Conservation (phyloP, 2,113 vertebrate species). For the Coracopsis vasa region DNA sequence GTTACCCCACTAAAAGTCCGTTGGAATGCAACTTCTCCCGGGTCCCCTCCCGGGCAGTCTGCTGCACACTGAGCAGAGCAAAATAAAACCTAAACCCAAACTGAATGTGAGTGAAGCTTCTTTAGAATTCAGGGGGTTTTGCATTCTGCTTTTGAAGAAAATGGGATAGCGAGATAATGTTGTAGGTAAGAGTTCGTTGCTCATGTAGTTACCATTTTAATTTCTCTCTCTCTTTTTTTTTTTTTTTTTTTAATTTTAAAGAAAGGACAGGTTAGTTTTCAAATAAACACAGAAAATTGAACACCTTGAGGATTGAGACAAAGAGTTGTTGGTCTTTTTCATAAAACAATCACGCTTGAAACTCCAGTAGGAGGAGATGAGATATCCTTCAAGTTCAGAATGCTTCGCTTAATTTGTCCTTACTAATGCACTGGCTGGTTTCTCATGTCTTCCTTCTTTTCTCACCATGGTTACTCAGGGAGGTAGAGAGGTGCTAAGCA, state of each 20-base stretch:
- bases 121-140: not conserved
- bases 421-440: constrained; percentile 56
- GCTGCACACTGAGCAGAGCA: too few species aligned
- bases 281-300: not conserved
- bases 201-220: not conserved
- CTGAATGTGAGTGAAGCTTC: not conserved
- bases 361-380: constrained; percentile 25
- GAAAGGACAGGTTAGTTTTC: not conserved
- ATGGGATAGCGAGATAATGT: not conserved
- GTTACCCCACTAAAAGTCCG: too few species aligned
- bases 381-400: constrained; percentile 49
- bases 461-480: constrained; percentile 69
- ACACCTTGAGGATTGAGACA: not conserved
- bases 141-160: not conserved
- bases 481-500: constrained; percentile 76
- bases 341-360: constrained; percentile 36
- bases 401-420: constrained; percentile 61
- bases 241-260: accelerated
- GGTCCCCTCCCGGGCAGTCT: too few species aligned
- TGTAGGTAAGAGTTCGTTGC: not conserved
- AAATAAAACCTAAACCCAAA: not conserved
- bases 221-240: not conserved
- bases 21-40: too few species aligned
- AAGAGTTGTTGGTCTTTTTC: not conserved
- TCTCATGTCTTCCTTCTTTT: constrained; percentile 67